phyloP scores from a whole-genome alignment of 35 echinoderm and acorn worm species.

The Hemicentrotus pulcherrimus region DNA sequence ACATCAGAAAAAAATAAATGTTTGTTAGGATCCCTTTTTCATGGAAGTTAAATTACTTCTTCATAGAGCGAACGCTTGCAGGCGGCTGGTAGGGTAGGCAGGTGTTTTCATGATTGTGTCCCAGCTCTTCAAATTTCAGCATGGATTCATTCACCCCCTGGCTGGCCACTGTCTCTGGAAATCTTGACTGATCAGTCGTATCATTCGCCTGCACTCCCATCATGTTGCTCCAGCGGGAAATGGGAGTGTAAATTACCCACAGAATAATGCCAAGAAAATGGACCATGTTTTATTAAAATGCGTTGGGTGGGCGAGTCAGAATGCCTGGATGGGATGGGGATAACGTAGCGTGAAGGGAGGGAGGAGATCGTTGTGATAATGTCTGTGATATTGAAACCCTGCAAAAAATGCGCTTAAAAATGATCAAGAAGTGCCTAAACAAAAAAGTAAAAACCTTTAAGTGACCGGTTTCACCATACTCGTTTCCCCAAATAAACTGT shows the following conservation, averaged over 20 bases:
- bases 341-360: too few relatives aligned
- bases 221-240: slow-evolving; percentile 43
- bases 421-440: too few relatives aligned
- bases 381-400: too few relatives aligned
- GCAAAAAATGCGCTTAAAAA: too few relatives aligned
- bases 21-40: background rate
- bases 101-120: background rate
- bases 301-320: too few relatives aligned
- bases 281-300: too few relatives aligned
- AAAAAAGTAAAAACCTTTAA: too few relatives aligned
- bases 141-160: background rate
- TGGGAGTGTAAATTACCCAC: slow-evolving; percentile 11
- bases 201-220: background rate
- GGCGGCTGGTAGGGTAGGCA: background rate
- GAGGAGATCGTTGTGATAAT: too few relatives aligned
- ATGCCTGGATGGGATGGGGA: too few relatives aligned
- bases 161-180: background rate
- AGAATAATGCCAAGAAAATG: background rate
- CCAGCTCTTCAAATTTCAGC: background rate
- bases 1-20: background rate
- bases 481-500: too few relatives aligned
- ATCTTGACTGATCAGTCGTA: background rate
- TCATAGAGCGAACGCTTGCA: background rate
- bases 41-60: background rate
- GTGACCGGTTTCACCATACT: too few relatives aligned